Evolutionary conservation across 1,140 invertebrate genomes (phyloP), one percentile per base, ranked within the genome.

Genomic region (Cryptotermes secundus): DNA sequence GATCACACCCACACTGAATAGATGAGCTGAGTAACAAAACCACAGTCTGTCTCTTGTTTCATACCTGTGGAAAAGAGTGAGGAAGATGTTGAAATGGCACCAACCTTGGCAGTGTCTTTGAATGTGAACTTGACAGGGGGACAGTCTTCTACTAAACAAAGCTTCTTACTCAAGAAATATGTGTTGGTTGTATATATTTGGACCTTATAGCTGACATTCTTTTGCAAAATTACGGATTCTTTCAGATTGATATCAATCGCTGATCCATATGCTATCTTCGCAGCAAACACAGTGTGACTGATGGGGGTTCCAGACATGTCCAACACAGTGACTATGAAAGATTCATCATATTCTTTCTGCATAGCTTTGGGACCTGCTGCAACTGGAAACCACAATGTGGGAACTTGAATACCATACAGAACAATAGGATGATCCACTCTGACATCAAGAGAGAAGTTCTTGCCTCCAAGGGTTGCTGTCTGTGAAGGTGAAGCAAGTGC

Each of bases 181-280:
- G 35, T 82, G 81, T 85, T 85, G 53, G 79, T 85, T 31, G 84
- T 85, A 35, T 85, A 85, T 31, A 85, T 53, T 35, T 82, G 80
- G 34, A 85, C 35, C 19, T 81, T 72, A 24, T 85, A 85, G 24
- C 59, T 79, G 36, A 12, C n/a, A 80, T 85, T 85, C 53, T 85
- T 85, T 34, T 85, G 80, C n/a, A 85, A 36, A 36, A 38, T 85
- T 24, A 85, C 36, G 6, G 34, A 42, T 65, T 85, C 84, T 82
- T 85, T 85, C 35, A 85, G 81, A 14, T 35, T 34, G 22, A 85
- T 38, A 26, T 85, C 84, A 9, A 82, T 34, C 19, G 36, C 72
- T 34, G 84, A 85, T 34, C 72, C 79, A 38, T 85, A 85, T 35
- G 80, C 6, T 19, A 85, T 81, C 59, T 85, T 85, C 12, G 81